Evolutionary conservation across 1,140 invertebrate genomes (phyloP).

Genomic region (Drosophila willistoni): DNA sequence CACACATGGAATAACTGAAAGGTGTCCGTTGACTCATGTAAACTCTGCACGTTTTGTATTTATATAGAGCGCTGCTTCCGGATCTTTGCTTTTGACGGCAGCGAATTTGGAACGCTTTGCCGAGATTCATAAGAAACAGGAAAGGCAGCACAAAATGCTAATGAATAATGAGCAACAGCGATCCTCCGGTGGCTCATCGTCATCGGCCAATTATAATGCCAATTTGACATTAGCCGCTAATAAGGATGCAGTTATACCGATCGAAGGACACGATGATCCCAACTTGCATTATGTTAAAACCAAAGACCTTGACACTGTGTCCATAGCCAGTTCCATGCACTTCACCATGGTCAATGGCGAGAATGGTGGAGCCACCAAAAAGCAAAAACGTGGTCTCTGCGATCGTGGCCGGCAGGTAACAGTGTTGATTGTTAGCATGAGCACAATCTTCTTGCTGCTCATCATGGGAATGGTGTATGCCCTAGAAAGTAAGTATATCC

Average conservation of each 20-base stretch:
- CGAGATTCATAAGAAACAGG: slow-evolving; percentile 86
- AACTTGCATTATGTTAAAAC: slow-evolving; percentile 79
- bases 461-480: slow-evolving; percentile 89
- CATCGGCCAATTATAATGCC: slow-evolving; percentile 69
- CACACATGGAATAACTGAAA: too few species aligned
- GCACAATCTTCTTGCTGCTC: slow-evolving; percentile 89
- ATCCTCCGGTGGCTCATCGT: slow-evolving; percentile 52
- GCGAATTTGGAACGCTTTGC: slow-evolving; percentile 88
- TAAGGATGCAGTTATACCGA: slow-evolving; percentile 73
- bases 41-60: slow-evolving; percentile 18
- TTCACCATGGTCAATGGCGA: slow-evolving; percentile 93
- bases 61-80: slow-evolving; percentile 89
- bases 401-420: slow-evolving; percentile 90
- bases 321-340: slow-evolving; percentile 92
- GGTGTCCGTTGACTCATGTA: slow-evolving; percentile 43
- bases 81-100: slow-evolving; percentile 89
- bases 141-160: slow-evolving; percentile 68
- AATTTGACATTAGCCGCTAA: slow-evolving; percentile 60
- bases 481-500: slow-evolving; percentile 86
- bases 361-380: slow-evolving; percentile 85
- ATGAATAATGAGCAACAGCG: slow-evolving; percentile 76
- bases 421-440: slow-evolving; percentile 91
- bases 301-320: slow-evolving; percentile 86
- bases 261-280: slow-evolving; percentile 66
- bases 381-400: slow-evolving; percentile 84